These are phyloP conservation scores for Desmodus rotundus DNA, from an alignment of 2,113 vertebrate genomes.

Conservation along the genomic window DNA sequence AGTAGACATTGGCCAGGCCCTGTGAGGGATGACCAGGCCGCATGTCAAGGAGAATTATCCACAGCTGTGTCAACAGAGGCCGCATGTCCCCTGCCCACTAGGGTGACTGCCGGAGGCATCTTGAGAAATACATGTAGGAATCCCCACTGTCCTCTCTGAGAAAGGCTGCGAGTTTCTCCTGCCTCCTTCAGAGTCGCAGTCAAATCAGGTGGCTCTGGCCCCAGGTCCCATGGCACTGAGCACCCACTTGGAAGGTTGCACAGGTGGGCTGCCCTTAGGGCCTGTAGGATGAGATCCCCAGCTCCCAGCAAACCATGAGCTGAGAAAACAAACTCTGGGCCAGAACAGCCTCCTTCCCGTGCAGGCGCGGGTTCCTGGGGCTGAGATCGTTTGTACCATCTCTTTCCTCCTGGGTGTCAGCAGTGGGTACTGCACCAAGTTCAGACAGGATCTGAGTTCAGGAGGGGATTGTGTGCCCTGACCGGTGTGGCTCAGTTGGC, in stretches of 20 bases:
- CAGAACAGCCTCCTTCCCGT: neutral
- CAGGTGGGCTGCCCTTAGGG: neutral
- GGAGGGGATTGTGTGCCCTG: neutral
- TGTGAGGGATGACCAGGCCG: neutral
- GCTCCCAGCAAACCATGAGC: rapidly evolving
- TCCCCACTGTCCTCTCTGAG: neutral
- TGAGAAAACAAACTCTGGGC: neutral
- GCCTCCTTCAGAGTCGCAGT: neutral
- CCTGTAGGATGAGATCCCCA: neutral
- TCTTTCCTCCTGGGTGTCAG: neutral
- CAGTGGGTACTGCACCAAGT: neutral
- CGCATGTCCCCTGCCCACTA: neutral
- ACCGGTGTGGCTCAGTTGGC: too few relatives aligned
- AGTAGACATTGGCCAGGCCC: neutral
- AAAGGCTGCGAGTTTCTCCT: neutral
- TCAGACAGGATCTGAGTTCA: neutral
- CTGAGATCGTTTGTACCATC: too few relatives aligned
- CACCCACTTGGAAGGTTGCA: neutral
- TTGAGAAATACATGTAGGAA: neutral
- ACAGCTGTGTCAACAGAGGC: neutral
- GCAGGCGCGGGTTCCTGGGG: neutral
- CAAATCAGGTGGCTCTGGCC: neutral
- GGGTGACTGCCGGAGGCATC: neutral
- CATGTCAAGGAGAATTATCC: neutral
- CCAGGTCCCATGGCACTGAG: neutral